Evolutionary conservation across 2,797 vertebrate genomes (phyloP), one percentile per base, ranked within the genome.

Genomic region (Onychomys torridus): DNA sequence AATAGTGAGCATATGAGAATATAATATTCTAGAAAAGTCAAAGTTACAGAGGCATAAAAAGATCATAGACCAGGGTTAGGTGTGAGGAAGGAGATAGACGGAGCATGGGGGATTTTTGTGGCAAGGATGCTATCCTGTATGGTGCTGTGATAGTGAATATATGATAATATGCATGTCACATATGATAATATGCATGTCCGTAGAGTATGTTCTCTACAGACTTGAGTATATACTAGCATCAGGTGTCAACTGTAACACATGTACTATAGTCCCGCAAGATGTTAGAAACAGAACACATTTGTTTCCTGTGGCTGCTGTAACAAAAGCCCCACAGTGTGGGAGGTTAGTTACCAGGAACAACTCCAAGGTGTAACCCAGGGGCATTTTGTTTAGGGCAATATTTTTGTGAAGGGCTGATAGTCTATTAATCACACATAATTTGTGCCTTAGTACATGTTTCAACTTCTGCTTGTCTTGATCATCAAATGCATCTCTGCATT

Each of bases 11-110:
- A 46, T 84, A 19, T 40, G 57, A 63, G 23, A 82, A 32, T 32
- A 52, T 19, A 46, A 46, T 67, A n/a, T 89, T 91, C 84, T 79
- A 27, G 69, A 79, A 90, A 95, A 77, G 23, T 7, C 95, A 67
- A n/a, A n/a, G 34, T 2, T 79, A 79, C 25, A 67, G 34, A 69
- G 61, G 37, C 73, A 16, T 16, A 16, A 43, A 73, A 75, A 63
- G 46, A 40, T 29, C 59, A 40, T 2, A 40, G 5, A 5, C 40
- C 46, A 32, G 69, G 5, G 13, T 65, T 88, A 27, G 27, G 19
- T 2, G 3, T 16, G 17, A 29, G 14, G 25, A 52, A 76, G 17
- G 13, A 23, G 32, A 19, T 0, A 17, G 46, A 73, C 40, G 57
- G 55, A 79, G 8, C 16, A 34, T 3, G 21, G 40, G 52, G 17